These are phyloP conservation scores for Poeciliopsis gracilis DNA, from an alignment of 2,797 vertebrate genomes.

Conservation along the genomic window DNA sequence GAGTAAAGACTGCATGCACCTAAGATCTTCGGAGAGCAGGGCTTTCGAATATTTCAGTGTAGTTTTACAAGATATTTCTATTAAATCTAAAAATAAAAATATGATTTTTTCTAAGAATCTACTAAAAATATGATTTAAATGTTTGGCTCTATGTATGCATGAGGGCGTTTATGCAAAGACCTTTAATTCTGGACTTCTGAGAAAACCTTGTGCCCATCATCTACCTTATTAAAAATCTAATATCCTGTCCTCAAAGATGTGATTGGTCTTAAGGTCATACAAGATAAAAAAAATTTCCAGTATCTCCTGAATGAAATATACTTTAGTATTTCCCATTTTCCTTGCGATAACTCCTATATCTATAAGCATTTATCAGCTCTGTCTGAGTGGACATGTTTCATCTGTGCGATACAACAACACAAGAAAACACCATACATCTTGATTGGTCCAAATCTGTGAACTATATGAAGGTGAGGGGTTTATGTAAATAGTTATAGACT, in stretches of 20 bases:
- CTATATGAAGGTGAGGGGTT: not conserved
- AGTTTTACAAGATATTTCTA: slow-evolving; percentile 8
- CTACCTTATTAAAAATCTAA: slow-evolving; percentile 25
- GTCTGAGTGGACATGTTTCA: slow-evolving; percentile 40
- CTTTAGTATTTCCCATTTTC: slow-evolving; percentile 25
- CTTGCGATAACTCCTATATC: slow-evolving; percentile 14
- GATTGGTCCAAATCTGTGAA: slow-evolving; percentile 17
- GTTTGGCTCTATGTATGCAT: slow-evolving; percentile 16
- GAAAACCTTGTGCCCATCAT: slow-evolving; percentile 19
- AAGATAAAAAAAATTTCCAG: slow-evolving; percentile 14
- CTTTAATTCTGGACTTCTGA: slow-evolving; percentile 9
- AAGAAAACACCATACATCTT: slow-evolving; percentile 39
- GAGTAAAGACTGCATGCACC: slow-evolving; percentile 6
- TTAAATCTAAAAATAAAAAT: slow-evolving; percentile 7
- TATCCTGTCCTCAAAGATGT: slow-evolving; percentile 19
- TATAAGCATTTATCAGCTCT: slow-evolving; percentile 46
- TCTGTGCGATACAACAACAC: slow-evolving; percentile 39
- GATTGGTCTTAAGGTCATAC: slow-evolving; percentile 19
- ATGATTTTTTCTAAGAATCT: not conserved
- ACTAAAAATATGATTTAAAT: not conserved
- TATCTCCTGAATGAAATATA: slow-evolving; percentile 35
- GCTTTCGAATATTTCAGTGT: not conserved
- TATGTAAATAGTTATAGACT: slow-evolving; percentile 28
- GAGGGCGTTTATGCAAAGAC: slow-evolving; percentile 21
- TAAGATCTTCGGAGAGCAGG: not conserved